Evolutionary conservation across 1,140 invertebrate genomes (phyloP), one percentile per base, ranked within the genome.

Genomic region (Drosophila jambulina): DNA sequence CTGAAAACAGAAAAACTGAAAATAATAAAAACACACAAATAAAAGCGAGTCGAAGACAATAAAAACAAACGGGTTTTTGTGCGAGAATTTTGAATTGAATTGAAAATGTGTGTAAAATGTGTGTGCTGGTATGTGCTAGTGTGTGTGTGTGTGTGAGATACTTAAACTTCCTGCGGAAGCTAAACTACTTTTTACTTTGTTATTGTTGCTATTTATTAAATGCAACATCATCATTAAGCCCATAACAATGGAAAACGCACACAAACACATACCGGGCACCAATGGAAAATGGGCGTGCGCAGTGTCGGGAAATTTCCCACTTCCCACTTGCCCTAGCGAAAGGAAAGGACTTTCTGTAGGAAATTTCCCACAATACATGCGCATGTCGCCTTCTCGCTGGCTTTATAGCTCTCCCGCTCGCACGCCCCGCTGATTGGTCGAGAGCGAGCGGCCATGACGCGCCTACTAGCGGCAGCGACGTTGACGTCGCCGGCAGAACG

Each of bases 151-250:
- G 46, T 51, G 49, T 36, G 68, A 53, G 43, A 71, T 62, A 88
- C 84, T 88, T 83, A 87, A 88, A 88, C 83, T 83, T 88, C 84
- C 83, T 88, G 80, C 80, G 83, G 80, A 87, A 86, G 84, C 84
- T 86, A 88, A 85, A 67, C 82, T 70, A 82, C 61, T 59, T 81
- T 87, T 87, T 78, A 78, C 85, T 80, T 76, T 72, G 59, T 71
- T 65, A 40, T 65, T 80, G 75, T 67, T 78, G 78, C 34, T 62
- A 48, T 46, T 80, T 85, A 83, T 85, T 86, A 76, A 86, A 87
- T 82, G 80, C 85, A 88, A 88, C 84, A 88, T 88, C 84, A 88
- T 88, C 85, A 90, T 88, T 88, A 88, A 90, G 80, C 69, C 74
- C 85, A 69, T 90, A 88, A 88, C 84, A 88, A 88, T 88, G 80